Evolutionary conservation across 2,113 vertebrate genomes (phyloP).

Genomic region (Lonchura striata): DNA sequence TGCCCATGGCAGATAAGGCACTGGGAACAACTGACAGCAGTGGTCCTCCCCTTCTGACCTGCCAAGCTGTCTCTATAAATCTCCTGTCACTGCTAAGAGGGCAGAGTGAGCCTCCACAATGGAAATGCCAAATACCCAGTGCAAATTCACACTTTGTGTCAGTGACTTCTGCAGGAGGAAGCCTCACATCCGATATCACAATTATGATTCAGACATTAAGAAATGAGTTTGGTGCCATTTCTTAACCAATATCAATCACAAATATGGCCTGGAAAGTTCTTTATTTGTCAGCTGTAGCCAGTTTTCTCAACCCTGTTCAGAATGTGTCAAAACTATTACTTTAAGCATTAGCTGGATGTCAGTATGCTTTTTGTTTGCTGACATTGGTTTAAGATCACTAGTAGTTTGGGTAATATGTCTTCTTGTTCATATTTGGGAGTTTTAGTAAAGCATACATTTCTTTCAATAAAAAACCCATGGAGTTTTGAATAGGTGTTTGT

Average conservation of each 20-base stretch:
- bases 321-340: not conserved
- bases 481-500: not conserved
- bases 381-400: not conserved
- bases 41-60: not conserved
- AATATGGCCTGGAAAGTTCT: not conserved
- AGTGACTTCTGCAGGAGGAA: not conserved
- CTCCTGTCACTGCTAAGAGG: not conserved
- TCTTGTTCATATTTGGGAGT: not conserved
- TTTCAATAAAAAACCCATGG: not conserved
- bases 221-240: not conserved
- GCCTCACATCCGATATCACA: not conserved
- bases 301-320: not conserved
- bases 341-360: not conserved
- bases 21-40: not conserved
- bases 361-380: not conserved
- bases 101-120: not conserved
- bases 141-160: not conserved
- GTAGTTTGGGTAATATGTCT: not conserved
- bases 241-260: not conserved
- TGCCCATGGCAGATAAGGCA: not conserved
- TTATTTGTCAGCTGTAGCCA: not conserved
- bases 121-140: not conserved
- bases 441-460: not conserved
- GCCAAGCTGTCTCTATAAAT: not conserved
- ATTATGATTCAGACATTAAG: not conserved